These are phyloP conservation scores for Philaethria dido DNA, from an alignment of 2,888 invertebrate genomes.

Conservation along the genomic window DNA sequence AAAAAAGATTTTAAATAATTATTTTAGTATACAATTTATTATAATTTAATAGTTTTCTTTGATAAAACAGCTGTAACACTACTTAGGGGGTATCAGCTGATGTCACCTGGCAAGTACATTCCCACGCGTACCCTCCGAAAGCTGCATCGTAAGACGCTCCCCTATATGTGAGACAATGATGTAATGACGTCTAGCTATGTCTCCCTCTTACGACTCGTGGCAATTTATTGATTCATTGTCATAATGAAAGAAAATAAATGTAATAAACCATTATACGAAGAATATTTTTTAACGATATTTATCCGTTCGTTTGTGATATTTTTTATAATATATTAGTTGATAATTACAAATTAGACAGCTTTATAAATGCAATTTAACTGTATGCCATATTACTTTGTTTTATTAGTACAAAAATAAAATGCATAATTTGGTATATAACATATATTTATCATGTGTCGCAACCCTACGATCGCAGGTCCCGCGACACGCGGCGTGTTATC, in stretches of 20 bases:
- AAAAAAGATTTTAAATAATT: background rate
- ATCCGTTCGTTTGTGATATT: background rate
- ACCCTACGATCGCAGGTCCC: constrained; percentile 66
- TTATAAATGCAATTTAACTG: no score
- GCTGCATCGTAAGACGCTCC: constrained; percentile 47
- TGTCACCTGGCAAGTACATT: constrained; percentile 76
- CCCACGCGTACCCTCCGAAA: constrained; percentile 72
- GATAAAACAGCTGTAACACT: constrained; percentile 62
- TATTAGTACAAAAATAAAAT: background rate
- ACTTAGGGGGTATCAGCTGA: constrained; percentile 58
- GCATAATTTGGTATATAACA: background rate
- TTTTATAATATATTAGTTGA: background rate
- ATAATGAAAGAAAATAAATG: background rate
- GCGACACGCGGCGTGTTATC: constrained; percentile 76
- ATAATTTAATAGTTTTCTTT: constrained; percentile 23
- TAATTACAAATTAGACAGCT: background rate
- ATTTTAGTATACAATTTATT: background rate
- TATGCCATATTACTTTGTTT: background rate
- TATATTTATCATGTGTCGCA: constrained; percentile 50
- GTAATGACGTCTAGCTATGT: constrained; percentile 58
- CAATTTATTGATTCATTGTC: constrained; percentile 51
- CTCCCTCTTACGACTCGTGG: constrained; percentile 65
- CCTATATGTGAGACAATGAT: constrained; percentile 33
- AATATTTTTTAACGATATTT: background rate
- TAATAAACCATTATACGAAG: background rate